Evolutionary conservation across 2,113 vertebrate species (phyloP), one percentile per base, ranked within the genome.

Genomic region (Bubalus kerabau): DNA sequence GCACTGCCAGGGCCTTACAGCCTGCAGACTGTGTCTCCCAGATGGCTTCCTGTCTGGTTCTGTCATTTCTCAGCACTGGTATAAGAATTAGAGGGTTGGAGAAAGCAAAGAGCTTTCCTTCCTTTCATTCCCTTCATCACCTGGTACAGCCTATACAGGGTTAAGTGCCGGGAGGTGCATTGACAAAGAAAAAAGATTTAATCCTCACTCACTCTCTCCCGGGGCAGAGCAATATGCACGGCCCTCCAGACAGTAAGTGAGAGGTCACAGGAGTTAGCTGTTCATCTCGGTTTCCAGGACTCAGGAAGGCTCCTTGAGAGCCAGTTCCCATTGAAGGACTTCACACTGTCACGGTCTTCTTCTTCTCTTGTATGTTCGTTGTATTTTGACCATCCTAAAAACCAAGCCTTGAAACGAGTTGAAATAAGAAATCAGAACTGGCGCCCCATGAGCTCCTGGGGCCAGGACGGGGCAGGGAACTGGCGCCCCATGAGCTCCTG

Each of bases 361-460:
- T 71, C 2, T 78, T 76, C 50, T 86, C 59, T 26, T 52, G 21
- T 5, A 62, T 56, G 32, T 46, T 30, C 4, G 2, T 87, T 60
- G 5, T 90, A 50, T 85, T 92, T 97, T 93, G 23, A 67, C 26
- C 2, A 2, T 88, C 21, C 50, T 67, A 46, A 93, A 40, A 94
- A 87, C 15, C 21, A 46, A 64, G 23, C 30, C 48, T 91, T 87
- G 17, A 52, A 94, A 80, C 84, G 32, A 40, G 40, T 46, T 90
- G 32, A 40, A 92, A 93, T 91, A 94, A 59, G 46, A 96, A 96
- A 94, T 64, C 83, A 89, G 28, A 94, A 74, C 17, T 24, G 21
- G 10, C 40, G 16, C 52, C 36, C 52, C 71, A 17, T 13, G 92
- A 67, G n/a, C 40, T 90, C 46, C 43, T 54, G 40, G 26, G 17